Evolutionary conservation across 2,113 vertebrate genomes (phyloP).

Genomic region (Rhabdornis inornatus): DNA sequence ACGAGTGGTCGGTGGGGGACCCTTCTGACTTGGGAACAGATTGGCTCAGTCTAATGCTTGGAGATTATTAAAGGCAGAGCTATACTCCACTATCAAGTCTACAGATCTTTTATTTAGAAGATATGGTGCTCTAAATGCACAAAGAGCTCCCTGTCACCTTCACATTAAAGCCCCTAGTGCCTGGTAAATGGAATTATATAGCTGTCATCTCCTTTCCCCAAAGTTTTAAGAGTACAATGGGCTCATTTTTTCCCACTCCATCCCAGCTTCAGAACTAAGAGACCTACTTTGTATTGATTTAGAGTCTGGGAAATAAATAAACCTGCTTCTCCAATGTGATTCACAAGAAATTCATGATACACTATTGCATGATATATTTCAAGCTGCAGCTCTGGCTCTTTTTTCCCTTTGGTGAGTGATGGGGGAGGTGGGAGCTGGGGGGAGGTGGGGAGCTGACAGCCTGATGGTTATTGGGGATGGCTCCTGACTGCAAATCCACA

Average conservation of each 20-base stretch:
- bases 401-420: conserved; percentile 77
- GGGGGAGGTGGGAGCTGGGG: conserved; percentile 69
- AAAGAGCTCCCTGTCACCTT: conserved; percentile 82
- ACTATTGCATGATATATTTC: conserved; percentile 84
- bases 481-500: conserved; percentile 77
- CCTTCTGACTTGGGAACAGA: conserved; percentile 78
- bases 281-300: conserved; percentile 85
- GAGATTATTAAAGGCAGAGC: conserved; percentile 81
- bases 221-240: conserved; percentile 84
- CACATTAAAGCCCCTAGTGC: conserved; percentile 82
- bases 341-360: conserved; percentile 85
- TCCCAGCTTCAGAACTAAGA: conserved; percentile 80
- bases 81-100: conserved; percentile 79
- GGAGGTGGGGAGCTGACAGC: conserved; percentile 70
- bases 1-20: conserved; percentile 68
- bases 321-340: conserved; percentile 80
- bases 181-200: conserved; percentile 85
- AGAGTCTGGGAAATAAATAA: conserved; percentile 84
- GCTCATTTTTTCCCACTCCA: conserved; percentile 80
- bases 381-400: conserved; percentile 73
- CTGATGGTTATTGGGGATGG: conserved; percentile 73
- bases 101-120: conserved; percentile 85
- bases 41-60: conserved; percentile 77
- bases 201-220: conserved; percentile 84
- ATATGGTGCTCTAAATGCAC: conserved; percentile 82